Base-by-base conservation (phyloP, 2,797 vertebrate species). In the Parambassis ranga region DNA sequence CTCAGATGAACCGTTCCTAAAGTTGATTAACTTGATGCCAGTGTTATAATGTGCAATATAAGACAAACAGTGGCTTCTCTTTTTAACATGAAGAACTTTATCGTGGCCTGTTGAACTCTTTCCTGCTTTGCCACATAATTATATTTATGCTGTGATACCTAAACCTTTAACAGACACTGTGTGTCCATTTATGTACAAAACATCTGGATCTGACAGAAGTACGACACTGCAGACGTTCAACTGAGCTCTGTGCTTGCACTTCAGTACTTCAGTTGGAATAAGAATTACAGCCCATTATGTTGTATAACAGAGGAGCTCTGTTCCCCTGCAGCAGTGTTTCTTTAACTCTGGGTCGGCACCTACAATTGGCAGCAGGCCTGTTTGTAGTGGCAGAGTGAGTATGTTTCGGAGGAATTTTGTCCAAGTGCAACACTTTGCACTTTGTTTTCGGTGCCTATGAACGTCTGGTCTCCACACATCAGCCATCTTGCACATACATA, bases 321-420 rank as follows among this genome's bases (percentile, higher is more conserved):
- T 68, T 68, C 58, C 44, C 44, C 49, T 43, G 61, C 56, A 35
- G 69, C 69, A 10, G 14, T 62, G 81, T 71, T 81, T 74, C 72
- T 77, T 70, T 83, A 77, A 77, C 68, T 72, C 56, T 0, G 15
- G 63, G 67, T 70, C 76, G 67, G 62, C 53, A 31, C 42, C 55
- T 73, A 36, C 63, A 68, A 32, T 16, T 69, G 77, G 75, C 69
- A 16, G 0, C 0, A 1, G 18, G 35, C 6, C 31, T 71, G 69
- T 83, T 78, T 81, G 18, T 65, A 36, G 65, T 73, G 81, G 73
- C 77, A 59, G 27, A 32, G 20, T 1, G 30, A 36, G 22, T 13
- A 7, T 3, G 18, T 57, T 65, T 77, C 35, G 6, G 28, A 63
- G 36, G 59, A 69, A 71, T 49, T 53, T 23, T 8, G 33, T 31